Evolutionary conservation across 1,140 invertebrate species (phyloP), one percentile per base, ranked within the genome.

Genomic region (Leptinotarsa texana): DNA sequence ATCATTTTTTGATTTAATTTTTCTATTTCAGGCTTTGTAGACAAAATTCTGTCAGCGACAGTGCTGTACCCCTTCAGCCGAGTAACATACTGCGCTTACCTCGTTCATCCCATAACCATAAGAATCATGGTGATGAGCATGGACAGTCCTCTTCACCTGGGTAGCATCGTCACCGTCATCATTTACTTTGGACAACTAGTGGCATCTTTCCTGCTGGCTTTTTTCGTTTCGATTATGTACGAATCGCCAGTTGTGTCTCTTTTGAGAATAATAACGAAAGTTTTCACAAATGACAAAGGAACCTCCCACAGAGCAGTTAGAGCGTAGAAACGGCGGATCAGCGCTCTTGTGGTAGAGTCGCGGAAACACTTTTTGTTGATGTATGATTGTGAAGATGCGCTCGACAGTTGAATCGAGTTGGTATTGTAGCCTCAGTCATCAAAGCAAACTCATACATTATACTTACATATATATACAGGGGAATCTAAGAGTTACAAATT

Each of bases 231-330:
- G 0, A 84, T 95, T 48, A 89, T 91, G 0, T 95, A 94, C 82
- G 94, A 95, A 87, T 93, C 93, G 69, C 94, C 93, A 24, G 89
- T 94, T 51, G 93, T 95, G 69, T 93, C 93, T 78, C 92, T 95
- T 90, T 87, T 95, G n/a, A 93, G 93, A 85, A 93, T 95, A 77
- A 82, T 94, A 6, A 89, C 92, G 13, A 83, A 82, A 75, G 72
- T 81, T 61, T 17, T 17, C 6, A n/a, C 15, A 17, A 57, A 77
- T 13, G 15, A 18, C 1, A 57, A 18, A 57, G 51, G n/a, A 18
- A 57, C 15, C 15, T 57, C 51, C 1, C 51, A 18, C 51, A 57
- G 51, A 18, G 11, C 8, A 42, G 33, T 8, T 42, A 42, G 33
- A 42, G 33, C 33, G 33, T 42, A 42, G 33, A 42, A 42, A 42